These are phyloP conservation scores for Onychomys leucogaster DNA, from an alignment of 2,797 vertebrate genomes.

Conservation along the genomic window DNA sequence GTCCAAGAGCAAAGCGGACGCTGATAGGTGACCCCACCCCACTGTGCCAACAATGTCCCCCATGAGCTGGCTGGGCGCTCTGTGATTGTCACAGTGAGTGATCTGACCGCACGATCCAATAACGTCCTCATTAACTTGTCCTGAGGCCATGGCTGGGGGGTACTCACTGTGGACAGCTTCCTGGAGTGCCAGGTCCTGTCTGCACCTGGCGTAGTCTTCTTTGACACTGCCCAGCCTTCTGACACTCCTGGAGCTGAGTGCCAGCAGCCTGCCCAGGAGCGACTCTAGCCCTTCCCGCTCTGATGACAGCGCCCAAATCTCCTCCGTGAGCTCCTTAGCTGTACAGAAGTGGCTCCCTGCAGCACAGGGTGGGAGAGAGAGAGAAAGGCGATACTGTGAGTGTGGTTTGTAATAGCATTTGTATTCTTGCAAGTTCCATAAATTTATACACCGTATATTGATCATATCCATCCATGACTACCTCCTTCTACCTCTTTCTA, in stretches of 20 bases:
- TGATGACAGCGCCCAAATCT: constrained; percentile 90
- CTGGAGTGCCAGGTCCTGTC: constrained; percentile 89
- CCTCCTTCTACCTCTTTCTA: not conserved
- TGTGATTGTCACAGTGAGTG: not conserved
- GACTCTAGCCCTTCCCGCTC: constrained; percentile 92
- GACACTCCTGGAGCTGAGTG: constrained; percentile 88
- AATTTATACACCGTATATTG: not conserved
- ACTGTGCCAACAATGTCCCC: constrained; percentile 41
- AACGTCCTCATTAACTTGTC: no score
- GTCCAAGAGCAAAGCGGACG: constrained; percentile 7
- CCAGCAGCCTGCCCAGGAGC: constrained; percentile 89
- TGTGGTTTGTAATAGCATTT: not conserved
- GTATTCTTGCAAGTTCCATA: not conserved
- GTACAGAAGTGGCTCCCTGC: constrained; percentile 92
- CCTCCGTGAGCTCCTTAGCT: constrained; percentile 92
- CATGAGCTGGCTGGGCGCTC: not conserved
- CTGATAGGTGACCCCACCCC: not conserved
- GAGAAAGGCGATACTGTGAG: constrained; percentile 51
- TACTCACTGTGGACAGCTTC: constrained; percentile 91
- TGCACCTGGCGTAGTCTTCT: constrained; percentile 89
- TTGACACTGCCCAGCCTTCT: constrained; percentile 90
- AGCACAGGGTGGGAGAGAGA: constrained; percentile 46
- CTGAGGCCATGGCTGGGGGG: not conserved
- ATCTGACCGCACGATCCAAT: not conserved
- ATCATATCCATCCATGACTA: not conserved